phyloP scores from a whole-genome alignment of 2,888 invertebrate species.

The Xylota segnis region DNA sequence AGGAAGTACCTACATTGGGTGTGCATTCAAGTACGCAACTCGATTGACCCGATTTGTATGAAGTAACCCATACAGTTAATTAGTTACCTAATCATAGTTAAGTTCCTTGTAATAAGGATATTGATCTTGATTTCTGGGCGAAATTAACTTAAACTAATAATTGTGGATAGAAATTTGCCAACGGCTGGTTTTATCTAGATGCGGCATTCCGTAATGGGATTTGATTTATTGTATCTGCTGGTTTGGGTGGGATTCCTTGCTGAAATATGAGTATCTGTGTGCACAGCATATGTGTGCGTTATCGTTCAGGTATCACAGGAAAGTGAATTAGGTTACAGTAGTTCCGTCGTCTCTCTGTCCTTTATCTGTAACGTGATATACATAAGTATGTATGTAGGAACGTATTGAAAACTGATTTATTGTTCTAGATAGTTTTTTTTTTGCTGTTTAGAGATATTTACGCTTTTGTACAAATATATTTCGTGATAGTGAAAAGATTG shows the following conservation, averaged over 20 bases:
- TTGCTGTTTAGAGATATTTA: no score
- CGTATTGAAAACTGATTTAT: no score
- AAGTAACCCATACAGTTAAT: background rate
- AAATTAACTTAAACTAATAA: background rate
- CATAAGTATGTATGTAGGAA: no score
- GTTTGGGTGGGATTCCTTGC: background rate
- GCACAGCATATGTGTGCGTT: background rate
- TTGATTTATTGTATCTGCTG: background rate
- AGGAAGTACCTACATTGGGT: background rate
- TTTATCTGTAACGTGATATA: no score
- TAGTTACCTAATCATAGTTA: background rate
- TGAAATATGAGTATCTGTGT: background rate
- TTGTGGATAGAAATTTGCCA: background rate
- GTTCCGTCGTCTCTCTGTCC: background rate
- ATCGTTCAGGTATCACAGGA: background rate
- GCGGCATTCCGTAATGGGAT: background rate
- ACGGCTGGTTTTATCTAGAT: background rate
- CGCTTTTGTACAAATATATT: no score
- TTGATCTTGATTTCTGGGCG: background rate
- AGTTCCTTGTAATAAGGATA: background rate
- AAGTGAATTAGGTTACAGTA: background rate
- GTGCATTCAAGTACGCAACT: background rate
- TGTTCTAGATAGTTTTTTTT: no score
- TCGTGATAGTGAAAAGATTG: no score
- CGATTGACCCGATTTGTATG: background rate